Evolutionary conservation across 2,113 vertebrate species (phyloP), one percentile per base, ranked within the genome.

Genomic region (Hepsetus odoe): DNA sequence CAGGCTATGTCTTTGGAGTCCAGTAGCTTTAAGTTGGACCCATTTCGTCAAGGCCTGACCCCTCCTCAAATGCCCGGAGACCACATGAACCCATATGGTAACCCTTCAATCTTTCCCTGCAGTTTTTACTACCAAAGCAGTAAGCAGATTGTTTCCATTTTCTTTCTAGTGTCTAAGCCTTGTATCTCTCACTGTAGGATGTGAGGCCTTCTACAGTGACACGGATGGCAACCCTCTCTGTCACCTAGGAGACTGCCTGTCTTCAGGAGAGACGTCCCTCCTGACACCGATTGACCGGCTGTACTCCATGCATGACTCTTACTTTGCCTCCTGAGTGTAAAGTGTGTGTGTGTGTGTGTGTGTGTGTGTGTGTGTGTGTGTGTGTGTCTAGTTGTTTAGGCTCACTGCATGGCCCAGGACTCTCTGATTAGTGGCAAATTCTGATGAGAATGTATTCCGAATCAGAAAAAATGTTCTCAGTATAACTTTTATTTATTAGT

Each of bases 221-320:
- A 73, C 95, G 90, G 95, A 97, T 69, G 92, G 92, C 0, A 95
- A 96, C 77, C 89, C 93, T 61, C 93, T 97, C 83, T 95, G 93
- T 89, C 95, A 94, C 81, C 85, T 96, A 84, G 89, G 92, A 0
- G 94, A 96, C 89, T 96, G 94, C 86, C 91, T 97, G 2, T 90
- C 94, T 40, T 90, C 94, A 0, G 90, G 90, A 0, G 95, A 96
- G 1, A 83, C 93, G 0, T 95, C 94, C 0, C 85, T 95, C 80
- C 95, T 97, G 74, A 99, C 97, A 77, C 98, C 97, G 33, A 99
- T 99, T 1, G 97, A 98, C 86, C 94, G 95, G 73, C 95, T 99
- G 74, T 98, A 96, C 90, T 99, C 97, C 83, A 99, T 99, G 98
- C 97, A 99, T 91, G 97, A 94, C 91, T 98, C 96, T 9, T 99